Base-by-base conservation (phyloP, 30 jellyfish, hydroid and myxozoan species). In the Aurelia aurita complex sp. Pacific region DNA sequence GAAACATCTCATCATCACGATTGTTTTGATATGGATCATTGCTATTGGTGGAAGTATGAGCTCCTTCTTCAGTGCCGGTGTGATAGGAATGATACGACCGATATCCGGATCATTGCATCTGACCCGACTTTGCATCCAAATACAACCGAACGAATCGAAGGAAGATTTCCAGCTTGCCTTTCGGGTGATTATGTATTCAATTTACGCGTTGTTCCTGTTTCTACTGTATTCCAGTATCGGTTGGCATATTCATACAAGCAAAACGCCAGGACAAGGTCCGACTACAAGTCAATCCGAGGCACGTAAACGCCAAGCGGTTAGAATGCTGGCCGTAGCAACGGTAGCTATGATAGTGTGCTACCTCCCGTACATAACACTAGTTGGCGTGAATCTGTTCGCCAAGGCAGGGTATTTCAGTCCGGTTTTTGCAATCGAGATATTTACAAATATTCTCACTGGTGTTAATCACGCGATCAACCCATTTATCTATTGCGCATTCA, bases 321-420 rank as follows among this genome's bases (percentile, higher is more conserved):
- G 73, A 46, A 86, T 86, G 96, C 87, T 86, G 59, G 82, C 80
- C 2, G 71, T 76, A 3, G 96, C 96, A 13, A 86, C 96, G 16
- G 67, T 67, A 4, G 80, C 46, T 1, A 76, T 75, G 89, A 69
- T 86, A 40, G 12, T 86, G 79, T 63, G 81, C 63, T 86, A 86
- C 74, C 60, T 86, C 1, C 96, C 96, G 1, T 86, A 86, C 67
- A 86, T 86, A 76, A 69, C 57, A n/a, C 57, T 76, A 36, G 96
- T 86, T 16, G 78, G 85, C 5, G 51, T 34, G 77, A 69, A 51
- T 42, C 63, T 86, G 68, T 76, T 68, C 40, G 89, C 96, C 19
- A 59, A 77, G 63, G 76, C 87, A 6, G 96, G 96, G 36, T 86
- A 75, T 81, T 75, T 75, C 77, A 86, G 96, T 66, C 64, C 84